Conservation (phyloP, 1,140 invertebrate genomes). For the Littorina saxatilis region DNA sequence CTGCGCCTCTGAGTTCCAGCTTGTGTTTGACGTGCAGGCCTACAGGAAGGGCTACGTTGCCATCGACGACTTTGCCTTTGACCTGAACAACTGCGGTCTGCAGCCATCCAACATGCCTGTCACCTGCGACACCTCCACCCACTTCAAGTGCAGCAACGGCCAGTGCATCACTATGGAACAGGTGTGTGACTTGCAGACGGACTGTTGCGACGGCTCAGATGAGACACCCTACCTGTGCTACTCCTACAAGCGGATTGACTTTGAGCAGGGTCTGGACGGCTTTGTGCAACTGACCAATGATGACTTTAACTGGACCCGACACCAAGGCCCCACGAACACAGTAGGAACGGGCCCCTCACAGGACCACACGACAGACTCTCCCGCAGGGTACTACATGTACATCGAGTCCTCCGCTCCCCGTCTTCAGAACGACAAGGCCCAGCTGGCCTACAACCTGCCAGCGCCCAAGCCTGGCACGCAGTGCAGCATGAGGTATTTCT, state of each 20-base stretch:
- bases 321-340: slow-evolving; percentile 52
- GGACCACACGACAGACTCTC: slow-evolving; percentile 66
- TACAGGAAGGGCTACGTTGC: slow-evolving; percentile 51
- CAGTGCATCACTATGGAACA: slow-evolving; percentile 58
- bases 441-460: slow-evolving; percentile 77
- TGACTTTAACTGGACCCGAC: slow-evolving; percentile 62
- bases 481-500: slow-evolving; percentile 74
- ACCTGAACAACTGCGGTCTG: slow-evolving; percentile 19
- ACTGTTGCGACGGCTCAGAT: slow-evolving; percentile 71
- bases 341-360: slow-evolving; percentile 56
- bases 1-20: slow-evolving; percentile 67
- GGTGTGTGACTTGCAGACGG: slow-evolving; percentile 64
- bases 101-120: slow-evolving; percentile 42
- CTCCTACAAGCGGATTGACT: slow-evolving; percentile 79
- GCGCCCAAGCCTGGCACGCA: slow-evolving; percentile 46
- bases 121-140: slow-evolving; percentile 81
- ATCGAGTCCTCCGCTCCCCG: slow-evolving; percentile 79
- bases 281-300: slow-evolving; percentile 71
- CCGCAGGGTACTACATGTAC: slow-evolving; percentile 53
- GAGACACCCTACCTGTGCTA: slow-evolving; percentile 58
- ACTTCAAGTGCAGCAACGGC: slow-evolving; percentile 74
- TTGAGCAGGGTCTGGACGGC: slow-evolving; percentile 58
- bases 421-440: slow-evolving; percentile 82
- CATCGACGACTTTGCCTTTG: slow-evolving; percentile 65
- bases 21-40: slow-evolving; percentile 59